Evolutionary conservation across 1,140 invertebrate genomes (phyloP).

Genomic region (Leptoteleia sp.): DNA sequence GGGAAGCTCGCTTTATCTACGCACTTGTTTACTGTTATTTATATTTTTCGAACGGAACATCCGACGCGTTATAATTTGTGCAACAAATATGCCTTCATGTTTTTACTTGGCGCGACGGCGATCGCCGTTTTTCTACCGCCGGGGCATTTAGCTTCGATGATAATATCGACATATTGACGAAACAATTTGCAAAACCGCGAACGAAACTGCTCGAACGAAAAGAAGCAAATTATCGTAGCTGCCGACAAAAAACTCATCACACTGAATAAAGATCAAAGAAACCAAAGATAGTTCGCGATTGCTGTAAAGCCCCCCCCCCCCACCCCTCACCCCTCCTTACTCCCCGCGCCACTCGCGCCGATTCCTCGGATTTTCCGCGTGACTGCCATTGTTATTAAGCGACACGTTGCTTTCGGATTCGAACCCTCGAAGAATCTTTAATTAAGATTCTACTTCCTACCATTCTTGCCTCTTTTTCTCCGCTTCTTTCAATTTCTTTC

Average conservation of each 20-base stretch:
- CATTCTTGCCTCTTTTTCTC: too few species aligned
- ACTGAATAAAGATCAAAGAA: conserved; percentile 10
- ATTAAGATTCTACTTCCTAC: conserved; percentile 17
- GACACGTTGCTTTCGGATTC: conserved; percentile 16
- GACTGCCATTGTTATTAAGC: conserved; percentile 3
- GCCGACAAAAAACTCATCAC: conserved; percentile 20
- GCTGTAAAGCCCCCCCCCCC: too few species aligned
- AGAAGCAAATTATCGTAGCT: conserved; percentile 25
- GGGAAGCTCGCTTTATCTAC: conserved; percentile 1
- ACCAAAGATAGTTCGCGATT: neutral
- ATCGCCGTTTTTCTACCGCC: neutral
- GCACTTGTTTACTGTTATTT: conserved; percentile 22
- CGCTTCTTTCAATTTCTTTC: too few species aligned
- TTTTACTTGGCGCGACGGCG: conserved; percentile 11
- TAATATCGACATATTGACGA: conserved; percentile 31
- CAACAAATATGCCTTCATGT: conserved; percentile 1
- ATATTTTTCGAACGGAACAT: conserved; percentile 4
- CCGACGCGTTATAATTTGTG: neutral
- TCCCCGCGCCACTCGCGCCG: neutral
- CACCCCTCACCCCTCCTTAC: too few species aligned
- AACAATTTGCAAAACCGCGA: conserved; percentile 29
- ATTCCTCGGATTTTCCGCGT: neutral
- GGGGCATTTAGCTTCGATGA: conserved; percentile 10
- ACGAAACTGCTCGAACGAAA: conserved; percentile 15
- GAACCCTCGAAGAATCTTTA: conserved; percentile 1